Percentiles rank a stretch among this genome's conserved stretches.
phyloP scores from a whole-genome alignment of 1,140 invertebrate species.

The Trachymyrmex septentrionalis region DNA sequence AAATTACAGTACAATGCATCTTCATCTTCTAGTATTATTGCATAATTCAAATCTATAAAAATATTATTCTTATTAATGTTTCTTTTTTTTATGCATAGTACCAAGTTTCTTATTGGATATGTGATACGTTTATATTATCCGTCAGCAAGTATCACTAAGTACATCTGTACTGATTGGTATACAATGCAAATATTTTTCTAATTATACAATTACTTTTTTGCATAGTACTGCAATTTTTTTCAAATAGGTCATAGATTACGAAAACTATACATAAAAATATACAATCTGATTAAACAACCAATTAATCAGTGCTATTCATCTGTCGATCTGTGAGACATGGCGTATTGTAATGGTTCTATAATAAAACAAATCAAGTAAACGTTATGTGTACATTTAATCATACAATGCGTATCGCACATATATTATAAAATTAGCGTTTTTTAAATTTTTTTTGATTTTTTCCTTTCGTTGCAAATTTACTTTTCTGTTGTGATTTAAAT shows the following conservation, averaged over 20 bases:
- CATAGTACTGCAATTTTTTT: constrained; percentile 78
- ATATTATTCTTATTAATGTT: neutral
- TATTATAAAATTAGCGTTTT: constrained; percentile 65
- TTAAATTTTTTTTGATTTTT: constrained; percentile 51
- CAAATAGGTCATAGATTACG: constrained; percentile 72
- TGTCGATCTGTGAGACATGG: constrained; percentile 79
- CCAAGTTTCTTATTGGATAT: neutral
- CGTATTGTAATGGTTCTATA: constrained; percentile 84
- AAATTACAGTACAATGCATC: constrained; percentile 81
- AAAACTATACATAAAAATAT: constrained; percentile 70
- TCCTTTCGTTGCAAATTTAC: constrained; percentile 28
- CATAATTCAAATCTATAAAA: constrained; percentile 37
- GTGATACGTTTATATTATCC: neutral
- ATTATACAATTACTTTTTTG: constrained; percentile 32
- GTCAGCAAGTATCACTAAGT: neutral
- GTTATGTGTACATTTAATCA: constrained; percentile 67
- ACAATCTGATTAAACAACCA: constrained; percentile 72
- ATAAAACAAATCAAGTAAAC: constrained; percentile 80
- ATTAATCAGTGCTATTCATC: constrained; percentile 80
- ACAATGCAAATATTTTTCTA: constrained; percentile 51
- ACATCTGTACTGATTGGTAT: neutral
- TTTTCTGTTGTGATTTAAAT: constrained; percentile 66
- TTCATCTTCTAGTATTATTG: constrained; percentile 26
- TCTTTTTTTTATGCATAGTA: constrained; percentile 39
- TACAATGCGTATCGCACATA: neutral